Conservation (phyloP, 1,140 invertebrate genomes). For the Coboldia fuscipes region DNA sequence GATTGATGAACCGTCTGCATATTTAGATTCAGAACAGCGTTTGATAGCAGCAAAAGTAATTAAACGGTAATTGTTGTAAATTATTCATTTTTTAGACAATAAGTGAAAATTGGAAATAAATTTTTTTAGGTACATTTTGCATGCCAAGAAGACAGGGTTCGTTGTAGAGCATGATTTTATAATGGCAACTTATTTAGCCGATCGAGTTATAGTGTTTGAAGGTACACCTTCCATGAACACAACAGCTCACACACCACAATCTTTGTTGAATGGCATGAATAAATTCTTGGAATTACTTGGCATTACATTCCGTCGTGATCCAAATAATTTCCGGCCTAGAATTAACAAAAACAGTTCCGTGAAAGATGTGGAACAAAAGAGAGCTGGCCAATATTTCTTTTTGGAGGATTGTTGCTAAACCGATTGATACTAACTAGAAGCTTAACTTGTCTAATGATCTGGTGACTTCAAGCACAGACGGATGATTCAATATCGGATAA, state of each 20-base stretch:
- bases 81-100: background rate
- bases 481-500: too few species aligned
- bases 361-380: constrained; percentile 96
- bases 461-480: too few species aligned
- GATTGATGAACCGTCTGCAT: constrained; percentile 97
- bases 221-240: constrained; percentile 77
- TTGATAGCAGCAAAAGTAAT: constrained; percentile 98
- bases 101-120: background rate
- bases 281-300: constrained; percentile 88
- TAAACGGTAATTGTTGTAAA: constrained; percentile 43
- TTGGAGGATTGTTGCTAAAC: constrained; percentile 57
- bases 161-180: constrained; percentile 99
- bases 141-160: constrained; percentile 98
- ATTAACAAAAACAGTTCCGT: constrained; percentile 96
- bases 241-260: constrained; percentile 79
- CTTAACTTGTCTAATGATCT: too few species aligned
- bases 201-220: constrained; percentile 97
- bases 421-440: background rate
- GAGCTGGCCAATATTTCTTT: constrained; percentile 95
- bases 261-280: constrained; percentile 94
- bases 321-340: constrained; percentile 93
- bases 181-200: constrained; percentile 98
- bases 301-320: constrained; percentile 96
- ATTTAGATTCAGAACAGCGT: constrained; percentile 99
- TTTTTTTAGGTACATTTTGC: constrained; percentile 73